Percentiles rank a stretch among this genome's conserved stretches.
Evolutionary conservation across 2,113 vertebrate genomes (phyloP).

Genomic region (Paratilapia polleni): DNA sequence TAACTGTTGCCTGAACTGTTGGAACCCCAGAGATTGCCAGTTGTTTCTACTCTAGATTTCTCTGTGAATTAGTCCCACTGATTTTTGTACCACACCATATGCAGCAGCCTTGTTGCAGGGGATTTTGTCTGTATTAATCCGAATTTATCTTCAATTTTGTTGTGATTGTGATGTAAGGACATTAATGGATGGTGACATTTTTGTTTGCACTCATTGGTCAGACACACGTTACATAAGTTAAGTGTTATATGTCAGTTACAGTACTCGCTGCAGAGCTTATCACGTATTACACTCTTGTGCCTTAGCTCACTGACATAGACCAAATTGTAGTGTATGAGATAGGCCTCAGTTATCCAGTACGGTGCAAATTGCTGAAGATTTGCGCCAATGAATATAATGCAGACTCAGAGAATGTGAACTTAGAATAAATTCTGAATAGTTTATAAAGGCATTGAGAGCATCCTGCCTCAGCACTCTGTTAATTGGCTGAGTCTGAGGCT

Average conservation of each 20-base stretch:
- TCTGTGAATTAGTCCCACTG: neutral
- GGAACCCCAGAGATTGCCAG: neutral
- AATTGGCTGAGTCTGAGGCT: constrained; percentile 42
- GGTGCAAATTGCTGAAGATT: neutral
- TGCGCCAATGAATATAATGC: neutral
- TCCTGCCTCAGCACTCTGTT: constrained; percentile 27
- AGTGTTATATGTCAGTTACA: constrained; percentile 12
- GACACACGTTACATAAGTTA: constrained; percentile 5
- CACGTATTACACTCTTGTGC: neutral
- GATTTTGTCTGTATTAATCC: neutral
- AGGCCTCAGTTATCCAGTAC: neutral
- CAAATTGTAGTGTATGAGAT: neutral
- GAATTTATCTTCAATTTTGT: neutral
- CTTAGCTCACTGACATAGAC: constrained; percentile 18
- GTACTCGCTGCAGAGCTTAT: constrained; percentile 32
- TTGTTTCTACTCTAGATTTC: neutral
- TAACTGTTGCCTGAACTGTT: neutral
- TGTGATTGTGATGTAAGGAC: neutral
- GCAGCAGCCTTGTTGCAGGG: neutral
- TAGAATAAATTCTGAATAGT: constrained; percentile 20
- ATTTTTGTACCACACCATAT: constrained; percentile 3
- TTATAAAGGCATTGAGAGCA: constrained; percentile 32
- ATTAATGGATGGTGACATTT: constrained; percentile 12
- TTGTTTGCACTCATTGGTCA: constrained; percentile 16
- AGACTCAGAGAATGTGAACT: constrained; percentile 2